Evolutionary conservation across 2,888 invertebrate species (phyloP).

Genomic region (Poecilus cupreus): DNA sequence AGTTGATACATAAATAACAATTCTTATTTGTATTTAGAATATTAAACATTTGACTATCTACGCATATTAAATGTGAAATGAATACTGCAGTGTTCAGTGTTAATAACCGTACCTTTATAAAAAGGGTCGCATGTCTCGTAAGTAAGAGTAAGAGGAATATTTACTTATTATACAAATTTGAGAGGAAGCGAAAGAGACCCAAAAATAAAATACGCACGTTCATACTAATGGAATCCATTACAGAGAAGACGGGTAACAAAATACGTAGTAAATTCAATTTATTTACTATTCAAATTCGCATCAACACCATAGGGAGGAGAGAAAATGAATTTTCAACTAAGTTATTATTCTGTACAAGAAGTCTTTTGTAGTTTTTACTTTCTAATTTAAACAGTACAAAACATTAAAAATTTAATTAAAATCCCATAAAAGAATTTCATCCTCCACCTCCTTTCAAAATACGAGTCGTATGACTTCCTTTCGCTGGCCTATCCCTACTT

Average conservation of each 20-base stretch:
- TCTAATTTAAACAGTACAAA: neutral
- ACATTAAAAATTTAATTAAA: neutral
- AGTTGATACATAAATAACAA: no score
- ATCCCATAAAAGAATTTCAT: neutral
- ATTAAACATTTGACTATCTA: no score
- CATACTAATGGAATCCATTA: slow-evolving; percentile 29
- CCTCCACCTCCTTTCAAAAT: no score
- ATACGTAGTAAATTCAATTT: slow-evolving; percentile 33
- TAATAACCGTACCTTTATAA: neutral
- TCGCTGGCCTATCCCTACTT: no score
- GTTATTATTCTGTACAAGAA: neutral
- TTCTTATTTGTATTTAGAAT: no score
- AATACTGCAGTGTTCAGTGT: neutral
- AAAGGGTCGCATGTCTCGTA: neutral
- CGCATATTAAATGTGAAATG: no score
- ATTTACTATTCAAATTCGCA: slow-evolving; percentile 40
- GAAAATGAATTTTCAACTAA: neutral
- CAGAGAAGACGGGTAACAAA: slow-evolving; percentile 31
- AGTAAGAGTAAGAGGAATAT: neutral
- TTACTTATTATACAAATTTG: slow-evolving; percentile 34
- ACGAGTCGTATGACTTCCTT: neutral
- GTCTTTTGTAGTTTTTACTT: neutral
- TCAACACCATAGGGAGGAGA: neutral
- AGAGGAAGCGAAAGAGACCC: neutral
- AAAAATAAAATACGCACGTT: neutral